Conservation (phyloP, 2,113 vertebrate genomes). For the Microtus pennsylvanicus region DNA sequence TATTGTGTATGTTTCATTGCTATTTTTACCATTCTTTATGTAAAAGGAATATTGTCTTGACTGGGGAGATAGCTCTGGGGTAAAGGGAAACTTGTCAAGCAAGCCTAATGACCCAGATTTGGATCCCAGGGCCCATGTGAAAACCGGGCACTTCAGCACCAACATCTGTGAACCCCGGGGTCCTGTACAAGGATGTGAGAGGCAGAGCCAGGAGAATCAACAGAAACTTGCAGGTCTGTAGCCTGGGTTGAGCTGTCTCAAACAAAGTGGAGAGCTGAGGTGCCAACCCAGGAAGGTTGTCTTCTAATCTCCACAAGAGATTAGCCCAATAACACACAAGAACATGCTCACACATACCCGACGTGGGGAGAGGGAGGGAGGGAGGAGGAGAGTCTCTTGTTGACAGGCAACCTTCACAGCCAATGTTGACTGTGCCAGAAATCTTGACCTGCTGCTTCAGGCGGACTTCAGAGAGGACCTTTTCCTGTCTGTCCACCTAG, state of each 20-base stretch:
- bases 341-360: neutral
- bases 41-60: neutral
- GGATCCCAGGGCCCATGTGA: neutral
- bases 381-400: neutral
- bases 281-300: neutral
- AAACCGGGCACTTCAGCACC: neutral
- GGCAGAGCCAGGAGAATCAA: neutral
- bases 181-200: neutral
- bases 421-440: neutral
- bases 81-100: neutral
- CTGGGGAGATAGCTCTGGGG: neutral
- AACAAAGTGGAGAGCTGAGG: neutral
- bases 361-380: rapidly evolving
- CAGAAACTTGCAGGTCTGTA: neutral
- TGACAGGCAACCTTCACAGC: neutral
- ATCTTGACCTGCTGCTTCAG: neutral
- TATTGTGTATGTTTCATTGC: neutral
- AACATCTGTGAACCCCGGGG: neutral
- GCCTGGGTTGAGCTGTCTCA: neutral
- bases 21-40: neutral
- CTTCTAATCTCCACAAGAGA: neutral
- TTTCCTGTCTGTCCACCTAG: neutral
- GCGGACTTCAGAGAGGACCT: neutral
- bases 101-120: neutral
- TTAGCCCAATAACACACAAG: neutral